These are phyloP conservation scores for Acanthosoma haemorrhoidale DNA, from an alignment of 2,888 invertebrate genomes.

Conservation along the genomic window DNA sequence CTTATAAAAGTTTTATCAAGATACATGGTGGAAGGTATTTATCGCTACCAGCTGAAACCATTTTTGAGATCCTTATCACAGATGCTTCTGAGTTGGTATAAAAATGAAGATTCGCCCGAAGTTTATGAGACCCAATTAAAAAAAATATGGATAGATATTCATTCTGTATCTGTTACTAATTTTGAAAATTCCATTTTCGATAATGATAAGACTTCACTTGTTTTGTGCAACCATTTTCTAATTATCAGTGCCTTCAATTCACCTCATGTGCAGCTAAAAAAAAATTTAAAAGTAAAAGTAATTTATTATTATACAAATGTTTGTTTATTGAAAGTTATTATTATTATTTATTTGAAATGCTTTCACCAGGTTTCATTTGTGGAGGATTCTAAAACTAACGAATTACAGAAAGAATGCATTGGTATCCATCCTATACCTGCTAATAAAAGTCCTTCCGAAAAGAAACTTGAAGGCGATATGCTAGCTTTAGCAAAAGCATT, in stretches of 20 bases:
- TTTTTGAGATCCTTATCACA: slow-evolving; percentile 28
- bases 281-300: slow-evolving; percentile 30
- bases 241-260: slow-evolving; percentile 50
- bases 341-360: background rate
- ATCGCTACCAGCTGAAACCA: slow-evolving; percentile 25
- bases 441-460: slow-evolving; percentile 1
- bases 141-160: slow-evolving; percentile 30
- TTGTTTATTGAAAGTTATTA: background rate
- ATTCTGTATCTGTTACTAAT: slow-evolving; percentile 13
- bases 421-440: background rate
- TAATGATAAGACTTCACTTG: slow-evolving; percentile 35
- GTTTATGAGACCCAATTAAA: slow-evolving; percentile 20
- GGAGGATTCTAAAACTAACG: background rate
- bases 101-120: slow-evolving; percentile 8
- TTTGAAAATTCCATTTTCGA: slow-evolving; percentile 31
- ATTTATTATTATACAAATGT: background rate
- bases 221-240: slow-evolving; percentile 47
- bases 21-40: slow-evolving; percentile 29
- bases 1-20: slow-evolving; percentile 18
- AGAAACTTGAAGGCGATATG: slow-evolving; percentile 1
- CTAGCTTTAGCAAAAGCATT: background rate
- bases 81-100: slow-evolving; percentile 32
- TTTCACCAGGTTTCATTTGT: slow-evolving; percentile 2
- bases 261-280: slow-evolving; percentile 40
- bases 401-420: background rate